Percentiles rank a stretch among this genome's conserved stretches.
Conservation (phyloP, 2,113 vertebrate species). For the Puntigrus tetrazona region DNA sequence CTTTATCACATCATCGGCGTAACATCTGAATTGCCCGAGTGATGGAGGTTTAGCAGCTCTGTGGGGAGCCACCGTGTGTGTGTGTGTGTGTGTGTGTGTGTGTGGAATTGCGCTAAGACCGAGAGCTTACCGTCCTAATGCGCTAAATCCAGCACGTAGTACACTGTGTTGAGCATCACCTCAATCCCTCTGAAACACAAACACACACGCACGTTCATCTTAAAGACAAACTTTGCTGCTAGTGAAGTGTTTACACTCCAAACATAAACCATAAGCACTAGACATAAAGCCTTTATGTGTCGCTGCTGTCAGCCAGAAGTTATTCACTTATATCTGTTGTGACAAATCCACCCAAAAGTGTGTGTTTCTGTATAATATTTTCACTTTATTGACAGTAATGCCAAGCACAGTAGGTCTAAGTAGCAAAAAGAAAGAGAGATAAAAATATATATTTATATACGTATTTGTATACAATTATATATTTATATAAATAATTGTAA, state of each 20-base stretch:
- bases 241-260: not conserved
- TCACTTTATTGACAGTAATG: too few relatives aligned
- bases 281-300: not conserved
- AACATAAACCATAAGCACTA: not conserved
- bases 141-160: conserved; percentile 13
- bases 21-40: not conserved
- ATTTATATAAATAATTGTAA: too few relatives aligned
- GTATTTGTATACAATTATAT: too few relatives aligned
- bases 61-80: not conserved
- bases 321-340: too few relatives aligned
- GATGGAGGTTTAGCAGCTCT: not conserved
- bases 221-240: not conserved
- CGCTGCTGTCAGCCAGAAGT: not conserved
- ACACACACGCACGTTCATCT: not conserved
- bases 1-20: not conserved
- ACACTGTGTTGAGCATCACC: not conserved
- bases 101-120: conserved; percentile 34
- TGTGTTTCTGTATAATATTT: too few relatives aligned
- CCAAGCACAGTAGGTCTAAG: too few relatives aligned
- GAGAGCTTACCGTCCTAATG: conserved; percentile 3
- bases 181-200: not conserved
- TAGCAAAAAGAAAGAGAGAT: too few relatives aligned
- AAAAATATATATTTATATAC: too few relatives aligned
- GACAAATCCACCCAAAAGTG: too few relatives aligned
- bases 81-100: not conserved